phyloP scores from a whole-genome alignment of 2,797 vertebrate genomes.

The Peromyscus aztecus region DNA sequence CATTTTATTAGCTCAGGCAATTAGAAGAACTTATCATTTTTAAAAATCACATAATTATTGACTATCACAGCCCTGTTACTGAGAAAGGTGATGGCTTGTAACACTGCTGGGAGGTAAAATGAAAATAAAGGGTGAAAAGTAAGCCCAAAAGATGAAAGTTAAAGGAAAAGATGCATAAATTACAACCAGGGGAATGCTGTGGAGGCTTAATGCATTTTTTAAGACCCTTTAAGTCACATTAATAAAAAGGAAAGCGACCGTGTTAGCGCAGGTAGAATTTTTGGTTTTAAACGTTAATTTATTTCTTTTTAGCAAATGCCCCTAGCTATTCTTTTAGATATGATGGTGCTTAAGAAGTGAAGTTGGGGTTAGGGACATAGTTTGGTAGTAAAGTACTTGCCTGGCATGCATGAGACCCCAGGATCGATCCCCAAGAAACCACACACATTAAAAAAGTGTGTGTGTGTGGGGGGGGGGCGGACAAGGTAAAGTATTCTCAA shows the following conservation, averaged over 20 bases:
- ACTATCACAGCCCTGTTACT: conserved; percentile 76
- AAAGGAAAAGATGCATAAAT: conserved; percentile 73
- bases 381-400: neutral
- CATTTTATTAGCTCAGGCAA: conserved; percentile 83
- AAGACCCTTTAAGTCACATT: conserved; percentile 82
- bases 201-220: conserved; percentile 81
- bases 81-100: conserved; percentile 81
- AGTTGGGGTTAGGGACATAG: neutral
- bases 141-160: conserved; percentile 67
- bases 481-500: conserved; percentile 24
- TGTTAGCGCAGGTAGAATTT: conserved; percentile 60
- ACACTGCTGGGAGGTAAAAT: conserved; percentile 64
- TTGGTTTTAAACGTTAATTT: conserved; percentile 64
- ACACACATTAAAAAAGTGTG: neutral
- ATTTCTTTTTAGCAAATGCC: conserved; percentile 56
- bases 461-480: no score
- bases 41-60: conserved; percentile 84
- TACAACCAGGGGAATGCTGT: conserved; percentile 59
- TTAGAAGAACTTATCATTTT: conserved; percentile 84
- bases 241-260: conserved; percentile 74
- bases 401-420: neutral
- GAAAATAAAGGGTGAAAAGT: conserved; percentile 72
- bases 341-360: conserved; percentile 34
- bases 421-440: neutral
- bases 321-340: neutral